Evolutionary conservation across 2,113 vertebrate species (phyloP).

Genomic region (Penelope pileata): DNA sequence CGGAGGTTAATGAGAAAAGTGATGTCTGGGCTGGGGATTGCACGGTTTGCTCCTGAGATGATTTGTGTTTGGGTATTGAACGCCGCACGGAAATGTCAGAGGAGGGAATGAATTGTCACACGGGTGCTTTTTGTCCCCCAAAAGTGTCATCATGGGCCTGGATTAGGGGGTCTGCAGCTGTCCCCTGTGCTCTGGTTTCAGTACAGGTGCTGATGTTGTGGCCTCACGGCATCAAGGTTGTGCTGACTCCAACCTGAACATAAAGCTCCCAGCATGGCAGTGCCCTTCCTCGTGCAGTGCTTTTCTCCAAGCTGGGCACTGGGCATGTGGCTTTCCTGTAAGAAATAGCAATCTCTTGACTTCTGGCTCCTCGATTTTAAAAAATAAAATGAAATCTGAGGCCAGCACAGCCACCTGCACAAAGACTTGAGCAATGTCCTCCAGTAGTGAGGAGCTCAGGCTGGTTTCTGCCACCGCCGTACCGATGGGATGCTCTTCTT

Average conservation of each 20-base stretch:
- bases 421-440: not conserved
- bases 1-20: slow-evolving; percentile 39
- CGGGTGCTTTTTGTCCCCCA: not conserved
- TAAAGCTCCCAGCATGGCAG: rapidly evolving
- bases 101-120: not conserved
- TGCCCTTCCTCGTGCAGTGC: not conserved
- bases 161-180: not conserved
- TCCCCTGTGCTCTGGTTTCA: not conserved
- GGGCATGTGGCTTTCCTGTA: not conserved
- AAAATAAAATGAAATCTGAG: not conserved
- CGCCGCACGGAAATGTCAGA: not conserved
- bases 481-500: not conserved
- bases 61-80: not conserved
- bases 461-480: not conserved
- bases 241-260: not conserved
- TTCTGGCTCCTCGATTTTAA: not conserved
- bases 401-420: not conserved
- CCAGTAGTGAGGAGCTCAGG: not conserved
- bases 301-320: not conserved
- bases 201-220: rapidly evolving
- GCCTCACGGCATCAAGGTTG: rapidly evolving
- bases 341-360: not conserved
- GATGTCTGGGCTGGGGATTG: not conserved
- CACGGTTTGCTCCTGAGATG: not conserved
- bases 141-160: not conserved